Evolutionary conservation across 2,113 vertebrate genomes (phyloP), one percentile per base, ranked within the genome.

Genomic region (Calyptomena viridis): DNA sequence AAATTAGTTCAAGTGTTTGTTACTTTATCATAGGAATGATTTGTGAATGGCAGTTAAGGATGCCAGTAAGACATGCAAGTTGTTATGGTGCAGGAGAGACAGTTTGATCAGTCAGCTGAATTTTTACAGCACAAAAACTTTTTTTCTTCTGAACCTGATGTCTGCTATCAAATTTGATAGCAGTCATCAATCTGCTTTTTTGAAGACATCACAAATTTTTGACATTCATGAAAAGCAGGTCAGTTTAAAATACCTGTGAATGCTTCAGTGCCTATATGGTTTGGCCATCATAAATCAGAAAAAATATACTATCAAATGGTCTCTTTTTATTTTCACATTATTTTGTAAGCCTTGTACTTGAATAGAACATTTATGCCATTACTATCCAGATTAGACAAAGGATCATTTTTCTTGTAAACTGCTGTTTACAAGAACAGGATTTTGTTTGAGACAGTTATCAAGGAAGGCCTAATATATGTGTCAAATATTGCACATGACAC

Each of bases 81-180:
- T 84, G 90, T 84, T 91, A 3, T 84, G 89, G 87, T 85, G 35
- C 64, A 90, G 73, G 15, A 64, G 39, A 69, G 31, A 71, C 22
- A 77, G n/a, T 96, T 94, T 96, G 97, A 98, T 91, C 84, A 94
- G 73, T 74, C 90, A 97, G 88, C 88, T 97, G 96, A 91, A 97
- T 91, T 97, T 97, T 96, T 95, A 96, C n/a, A 92, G 84, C 53
- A 87, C 50, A 85, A 91, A 96, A 96, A 44, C 33, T 83, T 97
- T 95, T 93, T 92, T 77, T 16, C 95, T 94, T 87, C n/a, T 83
- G 80, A 90, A 91, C 73, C 67, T 79, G 90, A 68, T 94, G 84
- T 95, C 79, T 92, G 42, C 85, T 88, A 95, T 97, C 89, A 97
- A 95, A 96, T 94, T 95, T 96, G 87, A 96, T 96, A 95, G 93